Evolutionary conservation across 2,797 vertebrate species (phyloP).

Genomic region (Anabas testudineus): DNA sequence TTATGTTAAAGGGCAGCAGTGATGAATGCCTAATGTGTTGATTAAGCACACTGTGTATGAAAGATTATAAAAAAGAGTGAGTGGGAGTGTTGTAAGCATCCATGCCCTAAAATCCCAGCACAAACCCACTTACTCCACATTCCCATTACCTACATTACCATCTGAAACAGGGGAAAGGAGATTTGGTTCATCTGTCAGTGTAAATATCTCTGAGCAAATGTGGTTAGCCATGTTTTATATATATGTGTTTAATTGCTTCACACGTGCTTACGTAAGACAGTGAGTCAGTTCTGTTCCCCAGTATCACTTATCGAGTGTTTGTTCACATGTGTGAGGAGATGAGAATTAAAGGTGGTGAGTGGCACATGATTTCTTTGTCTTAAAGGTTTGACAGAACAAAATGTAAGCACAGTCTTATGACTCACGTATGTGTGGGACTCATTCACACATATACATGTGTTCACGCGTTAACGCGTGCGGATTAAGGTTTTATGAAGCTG

Average conservation of each 20-base stretch:
- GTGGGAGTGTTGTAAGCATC: conserved; percentile 6
- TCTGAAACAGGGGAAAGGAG: neutral
- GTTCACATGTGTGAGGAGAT: neutral
- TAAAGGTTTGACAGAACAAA: neutral
- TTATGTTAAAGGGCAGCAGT: conserved; percentile 23
- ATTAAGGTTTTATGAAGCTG: neutral
- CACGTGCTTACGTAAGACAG: neutral
- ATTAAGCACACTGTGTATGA: conserved; percentile 15
- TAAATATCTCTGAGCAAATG: neutral
- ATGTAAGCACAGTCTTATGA: conserved; percentile 25
- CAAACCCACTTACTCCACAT: too few species aligned
- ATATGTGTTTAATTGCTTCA: neutral
- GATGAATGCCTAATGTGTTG: conserved; percentile 1
- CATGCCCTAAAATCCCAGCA: neutral
- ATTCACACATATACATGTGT: conserved; percentile 6
- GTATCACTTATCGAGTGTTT: too few species aligned
- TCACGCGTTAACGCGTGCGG: neutral
- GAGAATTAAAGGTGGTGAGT: neutral
- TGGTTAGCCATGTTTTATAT: neutral
- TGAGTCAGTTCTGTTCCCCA: neutral
- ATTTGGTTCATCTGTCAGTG: neutral
- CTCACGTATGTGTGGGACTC: conserved; percentile 18
- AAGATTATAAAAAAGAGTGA: conserved; percentile 23
- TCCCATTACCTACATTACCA: neutral
- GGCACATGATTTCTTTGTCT: neutral